Percentiles rank a stretch among this genome's conserved stretches.
These are phyloP conservation scores for Thelaira solivaga DNA, from an alignment of 2,888 invertebrate species.

Conservation along the genomic window DNA sequence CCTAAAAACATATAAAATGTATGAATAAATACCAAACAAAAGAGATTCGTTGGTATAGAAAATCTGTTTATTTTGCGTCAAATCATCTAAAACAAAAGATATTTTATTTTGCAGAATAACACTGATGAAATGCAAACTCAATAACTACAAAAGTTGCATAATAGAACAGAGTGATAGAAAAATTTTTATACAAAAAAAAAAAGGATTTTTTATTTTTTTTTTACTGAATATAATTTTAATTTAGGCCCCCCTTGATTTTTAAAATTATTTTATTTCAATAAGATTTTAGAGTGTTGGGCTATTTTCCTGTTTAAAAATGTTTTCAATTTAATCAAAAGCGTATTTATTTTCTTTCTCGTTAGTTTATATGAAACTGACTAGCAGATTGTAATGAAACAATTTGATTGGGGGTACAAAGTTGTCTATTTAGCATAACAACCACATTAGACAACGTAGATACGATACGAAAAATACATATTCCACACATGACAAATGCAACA, in stretches of 20 bases:
- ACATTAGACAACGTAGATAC: not conserved
- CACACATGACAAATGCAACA: too few relatives aligned
- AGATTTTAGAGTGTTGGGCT: too few relatives aligned
- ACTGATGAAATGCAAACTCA: not conserved
- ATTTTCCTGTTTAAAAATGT: too few relatives aligned
- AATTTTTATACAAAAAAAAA: too few relatives aligned
- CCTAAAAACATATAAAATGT: too few relatives aligned
- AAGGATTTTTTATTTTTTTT: not conserved
- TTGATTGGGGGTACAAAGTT: too few relatives aligned
- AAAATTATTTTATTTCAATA: too few relatives aligned
- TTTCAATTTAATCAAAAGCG: not conserved
- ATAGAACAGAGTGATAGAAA: not conserved
- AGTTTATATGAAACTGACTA: not conserved
- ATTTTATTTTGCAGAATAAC: not conserved
- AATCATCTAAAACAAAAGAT: not conserved
- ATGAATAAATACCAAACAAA: not conserved
- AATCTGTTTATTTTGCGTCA: slow-evolving; percentile 3
- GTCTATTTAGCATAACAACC: not conserved
- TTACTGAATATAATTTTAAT: not conserved
- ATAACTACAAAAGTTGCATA: not conserved
- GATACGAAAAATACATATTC: not conserved
- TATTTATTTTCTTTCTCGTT: not conserved
- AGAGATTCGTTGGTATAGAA: not conserved
- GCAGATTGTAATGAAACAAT: not conserved
- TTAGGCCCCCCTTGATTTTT: too few relatives aligned